These are phyloP conservation scores for Entomobrya proxima DNA, from an alignment of 2,888 invertebrate genomes.

Conservation along the genomic window DNA sequence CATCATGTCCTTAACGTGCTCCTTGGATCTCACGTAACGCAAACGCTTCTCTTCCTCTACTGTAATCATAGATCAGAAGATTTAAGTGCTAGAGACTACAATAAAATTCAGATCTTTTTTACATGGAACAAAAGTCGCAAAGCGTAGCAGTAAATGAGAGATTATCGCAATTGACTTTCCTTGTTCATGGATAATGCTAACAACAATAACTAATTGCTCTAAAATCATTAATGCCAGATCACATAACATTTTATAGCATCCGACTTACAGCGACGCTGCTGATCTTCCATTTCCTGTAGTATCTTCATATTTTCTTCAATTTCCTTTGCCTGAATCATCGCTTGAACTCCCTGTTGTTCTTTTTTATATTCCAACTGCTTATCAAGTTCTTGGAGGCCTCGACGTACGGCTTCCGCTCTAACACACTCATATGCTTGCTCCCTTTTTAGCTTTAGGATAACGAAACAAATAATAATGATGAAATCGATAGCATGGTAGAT, in stretches of 20 bases:
- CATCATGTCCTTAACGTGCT: constrained; percentile 72
- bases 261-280: constrained; percentile 62
- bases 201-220: too few species aligned
- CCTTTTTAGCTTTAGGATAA: constrained; percentile 63
- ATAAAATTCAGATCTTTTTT: too few species aligned
- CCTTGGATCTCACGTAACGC: constrained; percentile 57
- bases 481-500: not conserved
- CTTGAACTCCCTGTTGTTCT: constrained; percentile 45
- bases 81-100: too few species aligned
- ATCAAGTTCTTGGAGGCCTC: constrained; percentile 64
- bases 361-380: constrained; percentile 67
- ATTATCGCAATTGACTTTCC: too few species aligned
- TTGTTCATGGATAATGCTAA: too few species aligned
- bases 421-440: constrained; percentile 68
- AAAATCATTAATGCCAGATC: too few species aligned
- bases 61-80: constrained; percentile 44
- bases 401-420: constrained; percentile 55
- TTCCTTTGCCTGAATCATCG: constrained; percentile 60
- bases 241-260: too few species aligned
- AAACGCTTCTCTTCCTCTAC: constrained; percentile 64
- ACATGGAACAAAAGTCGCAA: too few species aligned
- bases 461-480: not conserved
- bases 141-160: too few species aligned
- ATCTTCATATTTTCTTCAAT: constrained; percentile 64
- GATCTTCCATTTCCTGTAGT: constrained; percentile 58